Evolutionary conservation across 53 echinoderm and acorn worm species (phyloP).

Genomic region (Actinopyga echinites): DNA sequence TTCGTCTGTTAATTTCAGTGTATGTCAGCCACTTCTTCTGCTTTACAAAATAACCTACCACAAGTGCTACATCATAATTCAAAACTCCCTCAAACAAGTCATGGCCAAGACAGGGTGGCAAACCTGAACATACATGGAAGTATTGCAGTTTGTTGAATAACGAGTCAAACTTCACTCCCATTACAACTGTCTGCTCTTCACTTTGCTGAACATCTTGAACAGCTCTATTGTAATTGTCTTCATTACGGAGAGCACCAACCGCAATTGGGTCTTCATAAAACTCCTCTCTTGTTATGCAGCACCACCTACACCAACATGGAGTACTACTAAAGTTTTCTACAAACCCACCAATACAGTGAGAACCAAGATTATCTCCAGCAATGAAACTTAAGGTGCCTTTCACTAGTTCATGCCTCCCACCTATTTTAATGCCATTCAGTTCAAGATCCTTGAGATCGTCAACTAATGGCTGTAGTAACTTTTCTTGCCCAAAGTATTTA

Average conservation of each 20-base stretch:
- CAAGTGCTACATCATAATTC: constrained; percentile 45
- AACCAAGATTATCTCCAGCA: constrained; percentile 65
- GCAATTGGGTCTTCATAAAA: neutral
- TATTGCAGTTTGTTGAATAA: constrained; percentile 54
- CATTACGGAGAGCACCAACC: neutral
- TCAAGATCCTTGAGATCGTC: constrained; percentile 47
- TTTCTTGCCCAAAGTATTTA: neutral
- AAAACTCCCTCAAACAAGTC: constrained; percentile 66
- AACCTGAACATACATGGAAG: constrained; percentile 65
- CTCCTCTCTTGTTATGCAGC: constrained; percentile 18
- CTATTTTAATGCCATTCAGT: constrained; percentile 37
- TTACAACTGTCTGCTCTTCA: neutral
- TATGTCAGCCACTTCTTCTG: constrained; percentile 57
- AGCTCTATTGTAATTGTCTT: constrained; percentile 33
- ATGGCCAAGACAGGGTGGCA: constrained; percentile 65
- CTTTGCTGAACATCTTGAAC: constrained; percentile 12
- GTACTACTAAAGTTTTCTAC: constrained; percentile 51
- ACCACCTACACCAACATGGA: constrained; percentile 46
- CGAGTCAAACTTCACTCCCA: constrained; percentile 26
- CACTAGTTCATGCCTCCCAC: neutral
- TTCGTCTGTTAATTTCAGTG: constrained; percentile 31
- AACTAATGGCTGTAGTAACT: too few relatives aligned
- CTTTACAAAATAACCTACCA: constrained; percentile 27
- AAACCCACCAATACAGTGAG: constrained; percentile 58
- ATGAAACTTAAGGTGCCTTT: constrained; percentile 39